Evolutionary conservation across 2,113 vertebrate genomes (phyloP).

Genomic region (Tretioscincus oriximinensis): DNA sequence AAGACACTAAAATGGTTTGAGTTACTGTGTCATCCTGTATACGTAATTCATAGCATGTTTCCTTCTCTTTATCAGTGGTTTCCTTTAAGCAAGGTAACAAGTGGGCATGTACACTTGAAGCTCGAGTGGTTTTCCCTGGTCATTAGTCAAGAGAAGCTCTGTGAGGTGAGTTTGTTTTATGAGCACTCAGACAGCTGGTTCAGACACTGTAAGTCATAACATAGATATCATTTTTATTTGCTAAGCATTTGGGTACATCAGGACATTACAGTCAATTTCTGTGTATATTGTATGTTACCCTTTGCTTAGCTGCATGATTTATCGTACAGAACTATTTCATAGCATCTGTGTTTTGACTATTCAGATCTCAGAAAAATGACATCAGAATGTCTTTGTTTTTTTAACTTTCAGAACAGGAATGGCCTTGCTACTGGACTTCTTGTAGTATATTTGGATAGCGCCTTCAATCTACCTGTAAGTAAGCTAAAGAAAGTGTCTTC

Average conservation of each 20-base stretch:
- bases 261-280: too few species aligned
- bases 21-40: background rate
- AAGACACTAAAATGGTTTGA: background rate
- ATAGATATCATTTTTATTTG: background rate
- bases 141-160: constrained; percentile 66
- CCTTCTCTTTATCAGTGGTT: constrained; percentile 78
- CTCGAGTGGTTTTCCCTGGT: constrained; percentile 90
- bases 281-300: too few species aligned
- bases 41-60: background rate
- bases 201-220: background rate
- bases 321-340: background rate
- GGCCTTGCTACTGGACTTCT: constrained; percentile 87
- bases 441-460: constrained; percentile 87
- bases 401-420: constrained; percentile 68
- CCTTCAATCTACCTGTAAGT: constrained; percentile 91
- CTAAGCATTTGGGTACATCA: too few species aligned
- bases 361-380: background rate
- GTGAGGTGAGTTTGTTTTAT: constrained; percentile 65
- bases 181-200: background rate
- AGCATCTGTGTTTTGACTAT: background rate
- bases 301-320: background rate
- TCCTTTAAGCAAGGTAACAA: constrained; percentile 75
- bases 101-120: constrained; percentile 83
- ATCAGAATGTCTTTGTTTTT: background rate
- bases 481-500: background rate